Base-by-base conservation (phyloP, 1,140 invertebrate species). In the Bombus huntii region DNA sequence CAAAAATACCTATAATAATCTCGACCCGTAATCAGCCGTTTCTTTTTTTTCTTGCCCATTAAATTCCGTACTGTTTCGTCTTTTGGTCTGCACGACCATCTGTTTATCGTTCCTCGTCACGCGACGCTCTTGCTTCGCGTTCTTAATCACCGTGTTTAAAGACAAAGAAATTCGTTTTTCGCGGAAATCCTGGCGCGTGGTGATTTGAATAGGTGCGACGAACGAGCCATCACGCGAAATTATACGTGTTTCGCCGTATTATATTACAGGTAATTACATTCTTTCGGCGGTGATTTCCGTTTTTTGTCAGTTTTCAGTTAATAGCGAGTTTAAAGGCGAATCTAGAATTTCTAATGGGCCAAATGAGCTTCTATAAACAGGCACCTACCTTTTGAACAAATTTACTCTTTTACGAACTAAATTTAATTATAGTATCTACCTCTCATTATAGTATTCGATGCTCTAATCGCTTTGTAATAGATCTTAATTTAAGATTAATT, bases 1-100 rank as follows among this genome's bases (percentile, higher is more conserved):
- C 62, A 31, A 77, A 91, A 92, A 92, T 92, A 89, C 47, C 91
- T 90, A 91, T 92, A 91, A 92, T 92, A 82, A 89, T 89, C 65
- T 68, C 18, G 28, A 53, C 83, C 68, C 18, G 25, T 59, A 72
- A 84, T 84, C 65, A 47, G 34, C 42, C 79, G 57, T 34, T 31
- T 42, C 39, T 9, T 6, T 34, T 66, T 34, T 34, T 34, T 15
- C 22, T 18, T 6, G 15, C 12, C 31, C 47, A 62, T 78, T 59
- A 68, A 47, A 84, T n/a, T n/a, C 12, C 59, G 59, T 31, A 0
- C 1, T 70, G 25, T 47, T 53, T 59, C 65, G 18, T 25, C 68
- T 80, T 71, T 53, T 9, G 28, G 15, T 13, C 22, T 25, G 39
- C 66, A 37, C 42, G 28, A 2, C 78, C 12, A 47, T 37, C 78